Evolutionary conservation across 2,888 invertebrate species (phyloP).

Genomic region (Drosophila melanosoma): DNA sequence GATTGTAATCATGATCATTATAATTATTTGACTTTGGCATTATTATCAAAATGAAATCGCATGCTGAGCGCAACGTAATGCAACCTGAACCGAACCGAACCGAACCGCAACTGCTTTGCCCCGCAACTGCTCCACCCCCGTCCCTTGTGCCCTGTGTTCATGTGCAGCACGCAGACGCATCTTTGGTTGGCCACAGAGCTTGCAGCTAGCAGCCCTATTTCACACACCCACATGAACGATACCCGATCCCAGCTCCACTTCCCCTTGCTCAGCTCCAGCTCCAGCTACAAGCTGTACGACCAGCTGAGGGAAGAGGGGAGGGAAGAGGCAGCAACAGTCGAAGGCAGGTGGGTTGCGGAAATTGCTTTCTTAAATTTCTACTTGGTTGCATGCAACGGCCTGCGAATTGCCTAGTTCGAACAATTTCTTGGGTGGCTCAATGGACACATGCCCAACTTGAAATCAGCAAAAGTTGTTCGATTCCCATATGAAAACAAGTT

Average conservation of each 20-base stretch:
- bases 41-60: constrained; percentile 82
- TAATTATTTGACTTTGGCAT: constrained; percentile 80
- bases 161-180: constrained; percentile 45
- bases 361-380: constrained; percentile 59
- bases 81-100: constrained; percentile 13
- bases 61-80: constrained; percentile 51
- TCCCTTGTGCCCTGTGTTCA: constrained; percentile 12
- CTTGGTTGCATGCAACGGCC: constrained; percentile 26
- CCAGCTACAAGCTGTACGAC: background rate
- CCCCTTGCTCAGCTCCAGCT: constrained; percentile 15
- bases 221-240: constrained; percentile 67
- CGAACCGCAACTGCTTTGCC: background rate
- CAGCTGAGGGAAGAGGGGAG: background rate
- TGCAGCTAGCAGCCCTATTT: constrained; percentile 64
- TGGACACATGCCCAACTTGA: constrained; percentile 16
- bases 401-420: constrained; percentile 3
- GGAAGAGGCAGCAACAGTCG: background rate
- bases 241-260: constrained; percentile 44
- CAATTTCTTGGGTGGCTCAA: constrained; percentile 23
- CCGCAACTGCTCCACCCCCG: background rate
- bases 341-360: constrained; percentile 29
- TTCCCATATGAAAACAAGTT: background rate
- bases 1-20: constrained; percentile 82
- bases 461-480: background rate
- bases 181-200: background rate